Percentiles rank a stretch among this genome's conserved stretches.
Conservation (phyloP, 2,888 invertebrate species). For the Biston betularia region DNA sequence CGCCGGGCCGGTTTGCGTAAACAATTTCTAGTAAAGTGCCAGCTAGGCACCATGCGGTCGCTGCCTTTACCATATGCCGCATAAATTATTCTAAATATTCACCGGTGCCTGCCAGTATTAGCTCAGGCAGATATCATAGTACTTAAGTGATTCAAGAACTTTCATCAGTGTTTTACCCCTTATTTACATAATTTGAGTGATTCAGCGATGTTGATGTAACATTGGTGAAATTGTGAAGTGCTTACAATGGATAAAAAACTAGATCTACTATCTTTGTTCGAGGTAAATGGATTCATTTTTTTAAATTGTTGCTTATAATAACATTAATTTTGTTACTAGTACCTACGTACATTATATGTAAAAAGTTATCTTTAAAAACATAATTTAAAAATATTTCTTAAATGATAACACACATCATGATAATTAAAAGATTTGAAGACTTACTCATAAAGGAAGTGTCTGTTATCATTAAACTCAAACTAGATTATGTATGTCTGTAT, state of each 20-base stretch:
- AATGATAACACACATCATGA: background rate
- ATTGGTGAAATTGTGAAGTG: constrained; percentile 55
- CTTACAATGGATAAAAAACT: constrained; percentile 81
- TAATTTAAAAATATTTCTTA: background rate
- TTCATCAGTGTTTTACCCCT: constrained; percentile 48
- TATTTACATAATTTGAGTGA: constrained; percentile 56
- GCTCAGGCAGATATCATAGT: constrained; percentile 46
- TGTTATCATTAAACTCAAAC: background rate
- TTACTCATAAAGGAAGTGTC: background rate
- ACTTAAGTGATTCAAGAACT: constrained; percentile 52
- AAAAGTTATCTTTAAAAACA: background rate
- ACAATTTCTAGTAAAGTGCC: constrained; percentile 71
- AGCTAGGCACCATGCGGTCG: constrained; percentile 84
- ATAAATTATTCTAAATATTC: constrained; percentile 54
- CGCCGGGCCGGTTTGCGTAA: constrained; percentile 65
- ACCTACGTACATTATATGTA: no score
- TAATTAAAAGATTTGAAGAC: background rate
- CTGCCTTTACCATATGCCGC: constrained; percentile 73
- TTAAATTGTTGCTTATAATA: background rate
- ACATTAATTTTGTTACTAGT: background rate
- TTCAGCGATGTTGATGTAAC: constrained; percentile 65
- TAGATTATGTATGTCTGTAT: no score
- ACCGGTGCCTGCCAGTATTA: constrained; percentile 46
- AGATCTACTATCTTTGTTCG: constrained; percentile 81
- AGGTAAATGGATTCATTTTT: constrained; percentile 64